phyloP scores from a whole-genome alignment of 2,113 vertebrate genomes.

The Trachemys scripta region DNA sequence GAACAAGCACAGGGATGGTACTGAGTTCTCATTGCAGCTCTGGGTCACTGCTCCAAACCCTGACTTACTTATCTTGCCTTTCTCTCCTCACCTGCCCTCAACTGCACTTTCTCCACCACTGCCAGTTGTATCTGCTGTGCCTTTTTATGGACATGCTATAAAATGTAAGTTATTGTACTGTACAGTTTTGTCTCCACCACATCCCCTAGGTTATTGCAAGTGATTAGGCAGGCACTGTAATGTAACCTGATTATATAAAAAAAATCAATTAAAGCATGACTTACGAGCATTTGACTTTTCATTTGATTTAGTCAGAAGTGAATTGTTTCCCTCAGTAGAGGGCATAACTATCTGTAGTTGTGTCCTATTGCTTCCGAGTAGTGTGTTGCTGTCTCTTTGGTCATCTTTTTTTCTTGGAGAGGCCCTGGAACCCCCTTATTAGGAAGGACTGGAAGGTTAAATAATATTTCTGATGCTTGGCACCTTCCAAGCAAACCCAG shows the following conservation, averaged over 20 bases:
- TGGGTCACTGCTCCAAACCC: background rate
- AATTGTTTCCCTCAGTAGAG: slow-evolving; percentile 18
- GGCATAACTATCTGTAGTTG: background rate
- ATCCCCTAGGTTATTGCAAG: background rate
- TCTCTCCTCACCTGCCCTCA: background rate
- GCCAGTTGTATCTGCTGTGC: background rate
- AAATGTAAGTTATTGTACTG: slow-evolving; percentile 50
- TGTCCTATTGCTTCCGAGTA: background rate
- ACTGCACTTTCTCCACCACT: background rate
- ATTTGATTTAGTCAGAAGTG: slow-evolving; percentile 38
- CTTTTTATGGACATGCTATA: background rate
- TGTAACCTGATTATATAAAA: background rate
- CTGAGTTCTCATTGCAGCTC: background rate
- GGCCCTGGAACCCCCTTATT: background rate
- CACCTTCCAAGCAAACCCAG: background rate
- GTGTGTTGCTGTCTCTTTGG: background rate
- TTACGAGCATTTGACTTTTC: background rate
- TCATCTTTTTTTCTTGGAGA: background rate
- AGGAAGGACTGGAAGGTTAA: background rate
- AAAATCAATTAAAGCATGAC: background rate
- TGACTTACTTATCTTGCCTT: background rate
- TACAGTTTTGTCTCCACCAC: background rate
- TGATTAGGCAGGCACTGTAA: slow-evolving; percentile 11
- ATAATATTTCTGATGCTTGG: background rate
- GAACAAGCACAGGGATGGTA: background rate